Evolutionary conservation across 2,888 invertebrate genomes (phyloP).

Genomic region (Lucinisca nassula): DNA sequence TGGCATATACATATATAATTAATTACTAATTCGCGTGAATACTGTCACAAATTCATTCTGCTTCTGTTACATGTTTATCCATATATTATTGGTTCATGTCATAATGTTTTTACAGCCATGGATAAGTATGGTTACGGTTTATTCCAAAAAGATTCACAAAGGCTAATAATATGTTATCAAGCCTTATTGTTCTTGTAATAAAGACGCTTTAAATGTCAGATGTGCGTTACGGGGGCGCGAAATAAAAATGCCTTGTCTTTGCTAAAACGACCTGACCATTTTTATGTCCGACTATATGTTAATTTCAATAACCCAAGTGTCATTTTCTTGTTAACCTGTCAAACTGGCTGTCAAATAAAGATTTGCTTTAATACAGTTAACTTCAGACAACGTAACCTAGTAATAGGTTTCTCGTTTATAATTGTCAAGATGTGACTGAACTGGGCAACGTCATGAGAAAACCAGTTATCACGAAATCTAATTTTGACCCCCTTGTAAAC

Average conservation of each 20-base stretch:
- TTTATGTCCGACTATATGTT: not conserved
- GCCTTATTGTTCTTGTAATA: not conserved
- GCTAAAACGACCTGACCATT: not conserved
- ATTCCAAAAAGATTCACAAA: too few species aligned
- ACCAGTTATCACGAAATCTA: too few species aligned
- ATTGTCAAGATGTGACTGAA: not conserved
- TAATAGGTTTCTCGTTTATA: not conserved
- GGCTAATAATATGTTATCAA: not conserved
- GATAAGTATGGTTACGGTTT: too few species aligned
- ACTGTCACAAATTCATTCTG: too few species aligned
- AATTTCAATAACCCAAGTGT: not conserved
- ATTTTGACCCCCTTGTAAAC: too few species aligned
- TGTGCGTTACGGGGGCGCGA: not conserved
- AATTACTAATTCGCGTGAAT: too few species aligned
- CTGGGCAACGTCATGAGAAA: too few species aligned
- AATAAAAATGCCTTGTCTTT: not conserved
- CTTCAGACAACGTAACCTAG: not conserved
- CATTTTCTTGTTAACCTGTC: constrained; percentile 1
- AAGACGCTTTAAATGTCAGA: not conserved
- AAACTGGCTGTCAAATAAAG: not conserved
- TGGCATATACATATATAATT: too few species aligned
- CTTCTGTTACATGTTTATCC: too few species aligned
- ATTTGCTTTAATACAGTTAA: not conserved
- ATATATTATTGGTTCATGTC: too few species aligned
- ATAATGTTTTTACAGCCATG: too few species aligned